Base-by-base conservation (phyloP, 2,113 vertebrate species). In the Petrocephalus microphthalmus region DNA sequence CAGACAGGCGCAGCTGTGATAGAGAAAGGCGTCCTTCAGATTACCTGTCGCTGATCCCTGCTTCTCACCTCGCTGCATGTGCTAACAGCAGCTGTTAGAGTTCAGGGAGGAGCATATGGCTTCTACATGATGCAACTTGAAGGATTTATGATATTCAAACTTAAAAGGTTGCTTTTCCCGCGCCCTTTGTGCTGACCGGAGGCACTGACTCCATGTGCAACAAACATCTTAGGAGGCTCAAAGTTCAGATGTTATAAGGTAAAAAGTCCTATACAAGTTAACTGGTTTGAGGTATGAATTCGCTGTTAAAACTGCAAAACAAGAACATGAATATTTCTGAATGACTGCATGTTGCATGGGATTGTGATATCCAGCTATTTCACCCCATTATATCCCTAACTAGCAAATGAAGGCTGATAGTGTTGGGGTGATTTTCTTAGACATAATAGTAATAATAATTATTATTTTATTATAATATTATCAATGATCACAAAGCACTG, bases 71-170 rank as follows among this genome's bases (percentile, higher is more conserved):
- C 33, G 42, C 87, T 53, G 71, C 37, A 87, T 37, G 19, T 8
- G 22, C 29, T 78, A 88, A 54, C 52, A 42, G 45, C 25, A 82
- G 29, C 49, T 17, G 20, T 49, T 33, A 78, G 71, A 42, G 33
- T 78, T 78, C 71, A 78, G 71, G 5, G 29, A 33, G 67, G 67
- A 78, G 2, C 71, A 78, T 78, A 78, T 78, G 71, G 71, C 17
- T 42, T 37, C 33, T 42, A 42, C 33, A 42, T 78, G 71, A 78
- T 78, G 71, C 71, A 78, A 78, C 71, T 78, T 78, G 71, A 78
- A 78, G 71, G 71, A 78, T 78, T 78, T 42, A 78, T 78, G 71
- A 78, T 78, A 78, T 78, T 19, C 71, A 78, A 13, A 78, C 29
- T 42, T 42, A 7, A 37, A 78, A 78, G 33, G 33, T 7, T 33